A percentile compares a stretch with the other conserved stretches of the same genome.
phyloP scores from a whole-genome alignment of 2,797 vertebrate species.

The Parotocinclus haroldoi region DNA sequence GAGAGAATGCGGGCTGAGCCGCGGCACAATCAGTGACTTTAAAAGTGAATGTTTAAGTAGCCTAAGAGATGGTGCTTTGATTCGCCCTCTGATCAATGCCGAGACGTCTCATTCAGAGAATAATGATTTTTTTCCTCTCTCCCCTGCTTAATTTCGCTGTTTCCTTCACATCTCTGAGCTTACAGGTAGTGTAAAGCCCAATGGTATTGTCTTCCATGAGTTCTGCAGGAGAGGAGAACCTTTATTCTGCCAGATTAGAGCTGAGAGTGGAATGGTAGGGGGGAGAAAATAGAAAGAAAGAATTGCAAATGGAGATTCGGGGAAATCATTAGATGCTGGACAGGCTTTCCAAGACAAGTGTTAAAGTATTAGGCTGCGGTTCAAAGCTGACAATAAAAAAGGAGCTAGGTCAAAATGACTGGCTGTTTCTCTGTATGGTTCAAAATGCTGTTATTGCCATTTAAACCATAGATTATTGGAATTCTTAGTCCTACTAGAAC shows the following conservation, averaged over 20 bases:
- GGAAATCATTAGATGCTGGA: slow-evolving; percentile 58
- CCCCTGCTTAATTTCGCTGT: slow-evolving; percentile 68
- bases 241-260: slow-evolving; percentile 74
- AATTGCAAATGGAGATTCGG: slow-evolving; percentile 71
- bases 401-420: background rate
- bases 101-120: slow-evolving; percentile 96
- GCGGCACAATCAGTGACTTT: slow-evolving; percentile 84
- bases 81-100: slow-evolving; percentile 96
- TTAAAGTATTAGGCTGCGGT: slow-evolving; percentile 40
- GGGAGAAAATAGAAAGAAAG: slow-evolving; percentile 67
- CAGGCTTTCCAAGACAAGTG: slow-evolving; percentile 44
- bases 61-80: slow-evolving; percentile 98
- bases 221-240: slow-evolving; percentile 60
- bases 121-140: slow-evolving; percentile 78
- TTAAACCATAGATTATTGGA: no score
- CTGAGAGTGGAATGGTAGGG: slow-evolving; percentile 14
- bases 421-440: no score
- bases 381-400: background rate
- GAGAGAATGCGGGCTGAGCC: slow-evolving; percentile 85
- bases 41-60: slow-evolving; percentile 99
- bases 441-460: no score
- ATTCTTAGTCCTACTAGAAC: no score
- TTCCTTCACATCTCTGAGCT: slow-evolving; percentile 73
- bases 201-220: slow-evolving; percentile 74
- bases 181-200: slow-evolving; percentile 79